phyloP scores from a whole-genome alignment of 2,888 invertebrate species.

The Pterostichus madidus region DNA sequence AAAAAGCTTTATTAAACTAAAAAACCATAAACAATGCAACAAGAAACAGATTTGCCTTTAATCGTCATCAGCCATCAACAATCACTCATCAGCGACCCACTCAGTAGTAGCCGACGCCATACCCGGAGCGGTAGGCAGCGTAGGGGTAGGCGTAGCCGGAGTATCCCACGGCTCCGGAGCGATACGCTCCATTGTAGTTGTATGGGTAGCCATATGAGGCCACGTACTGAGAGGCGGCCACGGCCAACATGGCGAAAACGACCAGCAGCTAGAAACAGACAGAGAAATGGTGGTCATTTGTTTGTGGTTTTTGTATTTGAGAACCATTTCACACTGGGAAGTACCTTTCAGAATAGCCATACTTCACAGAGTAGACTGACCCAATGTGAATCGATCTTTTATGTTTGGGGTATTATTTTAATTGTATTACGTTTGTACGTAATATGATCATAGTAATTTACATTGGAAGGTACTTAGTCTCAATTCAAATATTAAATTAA shows the following conservation, averaged over 20 bases:
- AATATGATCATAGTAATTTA: background rate
- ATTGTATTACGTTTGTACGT: background rate
- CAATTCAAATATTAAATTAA: too few species aligned
- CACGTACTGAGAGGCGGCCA: slow-evolving; percentile 51
- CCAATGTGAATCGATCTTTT: background rate
- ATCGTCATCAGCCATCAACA: background rate
- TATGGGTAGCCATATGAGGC: slow-evolving; percentile 46
- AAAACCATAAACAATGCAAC: background rate
- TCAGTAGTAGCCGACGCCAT: slow-evolving; percentile 39
- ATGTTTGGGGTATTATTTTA: background rate
- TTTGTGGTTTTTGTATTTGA: background rate
- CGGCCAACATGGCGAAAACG: slow-evolving; percentile 51
- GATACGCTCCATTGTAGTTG: slow-evolving; percentile 36
- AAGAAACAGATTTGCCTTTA: background rate
- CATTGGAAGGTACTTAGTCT: too few species aligned
- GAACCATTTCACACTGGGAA: too few species aligned
- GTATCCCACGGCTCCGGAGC: slow-evolving; percentile 32
- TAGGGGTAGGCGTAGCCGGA: slow-evolving; percentile 42
- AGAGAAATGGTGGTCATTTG: background rate
- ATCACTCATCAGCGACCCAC: background rate
- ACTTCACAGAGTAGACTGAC: background rate
- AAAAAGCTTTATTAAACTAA: slow-evolving; percentile 1
- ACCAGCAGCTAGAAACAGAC: slow-evolving; percentile 38
- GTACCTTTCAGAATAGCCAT: too few species aligned
- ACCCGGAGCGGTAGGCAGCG: slow-evolving; percentile 26